Base-by-base conservation (phyloP, 2,797 vertebrate species). In the Danio albolineatus region DNA sequence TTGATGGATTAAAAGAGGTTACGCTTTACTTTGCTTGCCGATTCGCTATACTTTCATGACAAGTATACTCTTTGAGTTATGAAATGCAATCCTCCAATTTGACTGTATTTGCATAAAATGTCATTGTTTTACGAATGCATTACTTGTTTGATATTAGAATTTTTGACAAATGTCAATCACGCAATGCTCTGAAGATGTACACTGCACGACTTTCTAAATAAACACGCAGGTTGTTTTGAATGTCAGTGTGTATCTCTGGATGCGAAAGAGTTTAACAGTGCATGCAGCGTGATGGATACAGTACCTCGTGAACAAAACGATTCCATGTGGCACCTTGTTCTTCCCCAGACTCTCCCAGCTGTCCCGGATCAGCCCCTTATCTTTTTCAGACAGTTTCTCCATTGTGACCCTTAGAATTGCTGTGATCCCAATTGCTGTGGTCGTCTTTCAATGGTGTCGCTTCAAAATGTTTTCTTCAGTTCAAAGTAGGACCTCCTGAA, bases 271-370 rank as follows among this genome's bases (percentile, higher is more conserved):
- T 39, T 71, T 66, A 19, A 60, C 16, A 49, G 54, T 74, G 17
- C 21, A 61, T 72, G 66, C 10, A 64, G 72, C 49, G 10, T 69
- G n/a, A 9, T n/a, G 2, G 17, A 78, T 75, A 79, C 21, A 41
- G 87, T 93, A 95, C 94, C 94, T 95, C 90, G 92, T 89, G 89
- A 98, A 98, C 89, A 98, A 93, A 85, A 97, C 87, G 74, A 95
- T 90, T 83, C 97, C 96, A 28, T 98, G 96, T 85, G 96, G 95
- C 89, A 94, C 93, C 83, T 96, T 97, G 91, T 95, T 96, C 87
- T 93, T 93, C 88, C 93, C 95, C 81, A 98, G 92, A 81, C 89
- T 94, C 89, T 85, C 94, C 96, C 97, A 98, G 95, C 96, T 98
- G 91, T 95, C 94, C 83, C 95, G 94, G 89, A 98, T 97, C 91